Conservation (phyloP, 1,140 invertebrate species). For the Aporrectodea caliginosa region DNA sequence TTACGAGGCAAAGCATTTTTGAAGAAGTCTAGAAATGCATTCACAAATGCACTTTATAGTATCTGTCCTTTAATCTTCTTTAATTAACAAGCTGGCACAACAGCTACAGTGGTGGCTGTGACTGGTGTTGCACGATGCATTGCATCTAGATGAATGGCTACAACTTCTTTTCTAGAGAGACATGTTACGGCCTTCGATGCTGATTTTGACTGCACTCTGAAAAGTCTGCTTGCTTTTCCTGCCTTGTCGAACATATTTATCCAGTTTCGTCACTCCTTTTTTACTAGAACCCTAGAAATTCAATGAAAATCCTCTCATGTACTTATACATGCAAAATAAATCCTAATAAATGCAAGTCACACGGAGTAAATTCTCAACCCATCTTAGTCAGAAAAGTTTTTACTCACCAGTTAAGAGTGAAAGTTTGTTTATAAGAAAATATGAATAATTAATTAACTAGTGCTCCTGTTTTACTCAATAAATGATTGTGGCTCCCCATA, state of each 20-base stretch:
- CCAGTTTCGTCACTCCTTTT: conserved; percentile 78
- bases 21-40: no score
- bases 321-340: not conserved
- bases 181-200: conserved; percentile 94
- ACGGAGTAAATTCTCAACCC: not conserved
- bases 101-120: no score
- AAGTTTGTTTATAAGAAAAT: no score
- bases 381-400: no score
- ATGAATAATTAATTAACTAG: not conserved
- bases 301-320: conserved; percentile 17
- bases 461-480: not conserved
- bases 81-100: no score
- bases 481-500: no score
- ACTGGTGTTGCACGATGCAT: no score
- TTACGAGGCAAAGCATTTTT: no score
- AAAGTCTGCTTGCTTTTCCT: conserved; percentile 71
- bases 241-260: conserved; percentile 78
- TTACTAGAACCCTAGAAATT: conserved; percentile 65
- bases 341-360: not conserved
- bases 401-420: no score
- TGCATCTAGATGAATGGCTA: no score
- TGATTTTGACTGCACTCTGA: conserved; percentile 81
- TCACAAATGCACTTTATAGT: no score
- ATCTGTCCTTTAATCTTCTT: no score
- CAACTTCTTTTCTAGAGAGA: conserved; percentile 61